These are phyloP conservation scores for Chironomus tentans DNA, from an alignment of 2,888 invertebrate genomes.

Conservation along the genomic window DNA sequence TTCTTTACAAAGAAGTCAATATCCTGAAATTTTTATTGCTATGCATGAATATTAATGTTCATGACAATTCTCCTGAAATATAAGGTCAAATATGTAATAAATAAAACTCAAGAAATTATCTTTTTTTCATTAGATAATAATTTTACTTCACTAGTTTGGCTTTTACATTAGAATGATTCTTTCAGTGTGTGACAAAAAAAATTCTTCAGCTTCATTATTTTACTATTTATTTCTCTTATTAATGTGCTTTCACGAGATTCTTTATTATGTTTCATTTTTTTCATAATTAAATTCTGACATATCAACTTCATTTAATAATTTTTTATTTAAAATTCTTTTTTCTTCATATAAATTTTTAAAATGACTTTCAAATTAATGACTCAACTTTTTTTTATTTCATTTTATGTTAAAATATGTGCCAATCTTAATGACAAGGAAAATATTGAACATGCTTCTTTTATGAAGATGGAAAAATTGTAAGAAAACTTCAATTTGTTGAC, in stretches of 20 bases:
- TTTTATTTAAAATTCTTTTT: not conserved
- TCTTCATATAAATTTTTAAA: not conserved
- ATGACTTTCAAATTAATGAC: too few species aligned
- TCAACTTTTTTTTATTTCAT: too few species aligned
- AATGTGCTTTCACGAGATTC: not conserved
- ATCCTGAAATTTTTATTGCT: too few species aligned
- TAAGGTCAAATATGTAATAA: not conserved
- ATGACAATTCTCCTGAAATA: too few species aligned
- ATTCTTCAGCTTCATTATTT: not conserved
- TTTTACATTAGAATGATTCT: slow-evolving; percentile 4
- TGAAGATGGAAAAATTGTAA: too few species aligned
- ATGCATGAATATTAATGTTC: too few species aligned
- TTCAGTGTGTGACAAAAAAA: not conserved
- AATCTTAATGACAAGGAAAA: too few species aligned
- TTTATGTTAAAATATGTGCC: too few species aligned
- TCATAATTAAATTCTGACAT: not conserved
- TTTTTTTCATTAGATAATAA: slow-evolving; percentile 1
- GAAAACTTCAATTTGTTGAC: too few species aligned
- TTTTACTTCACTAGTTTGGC: slow-evolving; percentile 3
- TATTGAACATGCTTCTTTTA: too few species aligned
- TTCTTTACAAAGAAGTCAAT: too few species aligned
- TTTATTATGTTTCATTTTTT: not conserved
- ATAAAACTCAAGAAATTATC: not conserved
- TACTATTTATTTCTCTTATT: not conserved
- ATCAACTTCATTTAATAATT: not conserved